Evolutionary conservation across 2,888 invertebrate genomes (phyloP).

Genomic region (Flexamia atlantica): DNA sequence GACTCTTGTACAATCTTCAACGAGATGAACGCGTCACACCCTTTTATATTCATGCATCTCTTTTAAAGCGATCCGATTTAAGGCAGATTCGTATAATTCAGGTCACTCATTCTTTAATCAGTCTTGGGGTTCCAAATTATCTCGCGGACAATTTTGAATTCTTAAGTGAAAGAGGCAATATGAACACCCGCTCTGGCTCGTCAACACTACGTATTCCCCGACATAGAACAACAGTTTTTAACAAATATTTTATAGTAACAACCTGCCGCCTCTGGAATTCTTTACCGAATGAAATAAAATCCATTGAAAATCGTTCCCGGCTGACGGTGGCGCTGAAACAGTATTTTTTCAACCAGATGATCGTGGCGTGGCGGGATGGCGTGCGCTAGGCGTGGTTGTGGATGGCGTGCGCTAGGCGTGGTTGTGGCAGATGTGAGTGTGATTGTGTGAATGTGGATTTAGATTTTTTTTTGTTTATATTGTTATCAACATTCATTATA

Average conservation of each 20-base stretch:
- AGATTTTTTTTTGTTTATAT: no score
- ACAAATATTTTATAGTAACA: neutral
- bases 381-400: neutral
- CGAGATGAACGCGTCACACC: neutral
- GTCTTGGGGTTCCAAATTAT: neutral
- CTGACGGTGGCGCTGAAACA: conserved; percentile 3
- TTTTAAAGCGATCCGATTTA: neutral
- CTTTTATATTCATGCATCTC: neutral
- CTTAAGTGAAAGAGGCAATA: neutral
- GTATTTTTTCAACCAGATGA: neutral
- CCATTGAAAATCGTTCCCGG: neutral
- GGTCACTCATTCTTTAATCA: neutral
- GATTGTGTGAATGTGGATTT: no score
- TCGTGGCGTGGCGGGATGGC: neutral
- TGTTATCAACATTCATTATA: no score
- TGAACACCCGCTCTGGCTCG: neutral
- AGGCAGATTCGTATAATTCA: neutral
- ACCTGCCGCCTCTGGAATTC: conserved; percentile 20
- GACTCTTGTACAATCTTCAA: conserved; percentile 5
- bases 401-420: neutral
- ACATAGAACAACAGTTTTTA: neutral
- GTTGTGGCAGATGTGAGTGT: no score
- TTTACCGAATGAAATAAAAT: neutral
- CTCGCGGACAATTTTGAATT: neutral
- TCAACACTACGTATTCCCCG: neutral